These are phyloP conservation scores for Diprion similis DNA, from an alignment of 1,140 invertebrate species.

Conservation along the genomic window DNA sequence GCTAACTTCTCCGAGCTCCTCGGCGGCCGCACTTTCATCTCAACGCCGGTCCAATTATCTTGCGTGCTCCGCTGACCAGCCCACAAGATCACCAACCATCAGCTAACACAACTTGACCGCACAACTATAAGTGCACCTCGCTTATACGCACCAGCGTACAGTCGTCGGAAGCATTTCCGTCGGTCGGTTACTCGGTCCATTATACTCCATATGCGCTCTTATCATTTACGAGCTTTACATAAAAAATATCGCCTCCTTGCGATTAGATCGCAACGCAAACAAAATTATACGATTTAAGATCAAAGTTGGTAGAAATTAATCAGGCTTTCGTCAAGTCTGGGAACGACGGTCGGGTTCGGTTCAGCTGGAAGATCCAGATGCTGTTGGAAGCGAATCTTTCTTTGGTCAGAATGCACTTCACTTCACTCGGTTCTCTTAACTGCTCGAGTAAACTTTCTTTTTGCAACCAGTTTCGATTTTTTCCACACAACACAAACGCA, in stretches of 20 bases:
- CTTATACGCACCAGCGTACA: no score
- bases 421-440: not conserved
- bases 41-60: slow-evolving; percentile 7
- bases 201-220: no score
- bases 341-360: not conserved
- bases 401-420: not conserved
- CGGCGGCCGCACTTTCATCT: slow-evolving; percentile 3
- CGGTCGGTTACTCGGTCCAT: not conserved
- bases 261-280: no score
- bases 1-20: not conserved
- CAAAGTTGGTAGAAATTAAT: no score
- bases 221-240: no score
- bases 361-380: not conserved
- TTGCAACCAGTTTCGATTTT: slow-evolving; percentile 5
- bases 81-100: slow-evolving; percentile 7
- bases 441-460: not conserved
- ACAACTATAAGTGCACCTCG: not conserved
- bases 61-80: not conserved
- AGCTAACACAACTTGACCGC: not conserved
- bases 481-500: not conserved
- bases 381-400: not conserved
- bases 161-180: not conserved
- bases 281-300: no score
- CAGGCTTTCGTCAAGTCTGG: no score
- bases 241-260: no score